phyloP scores from a whole-genome alignment of 2,113 vertebrate species.

The Motacilla alba region DNA sequence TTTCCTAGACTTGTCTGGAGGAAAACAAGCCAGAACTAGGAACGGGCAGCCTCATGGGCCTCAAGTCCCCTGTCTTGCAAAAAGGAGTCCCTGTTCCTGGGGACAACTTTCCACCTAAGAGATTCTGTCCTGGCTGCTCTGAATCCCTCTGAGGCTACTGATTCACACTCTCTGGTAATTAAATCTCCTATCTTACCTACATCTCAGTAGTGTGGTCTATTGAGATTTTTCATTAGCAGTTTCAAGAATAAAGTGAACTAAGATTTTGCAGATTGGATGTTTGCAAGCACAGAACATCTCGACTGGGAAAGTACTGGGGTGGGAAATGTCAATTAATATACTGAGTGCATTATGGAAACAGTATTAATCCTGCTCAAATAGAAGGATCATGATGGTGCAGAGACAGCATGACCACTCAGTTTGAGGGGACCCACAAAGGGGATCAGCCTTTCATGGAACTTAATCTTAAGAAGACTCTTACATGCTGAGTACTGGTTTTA shows the following conservation, averaged over 20 bases:
- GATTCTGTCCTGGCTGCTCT: background rate
- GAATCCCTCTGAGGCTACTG: background rate
- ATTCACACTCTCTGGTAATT: background rate
- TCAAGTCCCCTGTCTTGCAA: rapidly evolving
- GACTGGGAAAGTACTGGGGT: background rate
- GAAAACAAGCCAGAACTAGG: background rate
- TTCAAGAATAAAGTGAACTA: background rate
- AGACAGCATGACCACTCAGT: background rate
- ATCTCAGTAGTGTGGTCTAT: background rate
- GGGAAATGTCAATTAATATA: background rate
- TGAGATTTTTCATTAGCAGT: background rate
- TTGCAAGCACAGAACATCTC: background rate
- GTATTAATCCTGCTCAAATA: background rate
- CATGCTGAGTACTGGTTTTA: background rate
- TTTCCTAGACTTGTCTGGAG: background rate
- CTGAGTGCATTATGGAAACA: rapidly evolving
- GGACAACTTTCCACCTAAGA: background rate
- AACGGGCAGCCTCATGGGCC: background rate
- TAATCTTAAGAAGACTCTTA: background rate
- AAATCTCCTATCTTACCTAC: background rate
- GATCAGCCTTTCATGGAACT: background rate
- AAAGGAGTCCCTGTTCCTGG: background rate
- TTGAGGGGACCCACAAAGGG: background rate
- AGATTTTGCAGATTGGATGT: background rate
- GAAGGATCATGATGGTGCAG: background rate